Conservation (phyloP, 2,113 vertebrate species). For the Chinchilla lanigera region DNA sequence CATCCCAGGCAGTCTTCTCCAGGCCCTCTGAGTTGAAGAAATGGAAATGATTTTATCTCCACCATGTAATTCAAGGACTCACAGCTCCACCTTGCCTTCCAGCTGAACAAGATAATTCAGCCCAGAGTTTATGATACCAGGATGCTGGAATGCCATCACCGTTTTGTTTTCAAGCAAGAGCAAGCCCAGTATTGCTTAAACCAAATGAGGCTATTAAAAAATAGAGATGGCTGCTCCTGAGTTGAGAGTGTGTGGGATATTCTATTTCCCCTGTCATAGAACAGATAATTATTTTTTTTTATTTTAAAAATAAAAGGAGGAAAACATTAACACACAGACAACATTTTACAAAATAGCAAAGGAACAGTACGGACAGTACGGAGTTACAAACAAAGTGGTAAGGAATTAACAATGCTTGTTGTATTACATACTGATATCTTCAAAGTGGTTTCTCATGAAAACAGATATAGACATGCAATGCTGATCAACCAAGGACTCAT, state of each 20-base stretch:
- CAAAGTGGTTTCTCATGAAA: too few relatives aligned
- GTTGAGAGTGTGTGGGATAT: not conserved
- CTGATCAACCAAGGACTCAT: too few relatives aligned
- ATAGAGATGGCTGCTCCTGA: not conserved
- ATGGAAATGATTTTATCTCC: not conserved
- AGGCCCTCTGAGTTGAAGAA: not conserved
- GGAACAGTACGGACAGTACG: too few relatives aligned
- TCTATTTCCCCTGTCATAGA: not conserved
- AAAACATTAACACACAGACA: too few relatives aligned
- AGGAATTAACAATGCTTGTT: too few relatives aligned
- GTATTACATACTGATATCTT: too few relatives aligned
- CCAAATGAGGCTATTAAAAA: slow-evolving; percentile 43
- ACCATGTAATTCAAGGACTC: not conserved
- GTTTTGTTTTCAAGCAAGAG: not conserved
- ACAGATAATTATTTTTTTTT: not conserved
- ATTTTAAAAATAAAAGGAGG: too few relatives aligned
- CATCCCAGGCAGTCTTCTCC: not conserved
- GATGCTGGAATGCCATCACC: not conserved
- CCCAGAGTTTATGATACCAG: not conserved
- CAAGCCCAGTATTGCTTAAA: not conserved
- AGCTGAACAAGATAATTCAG: not conserved
- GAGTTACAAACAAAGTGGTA: too few relatives aligned
- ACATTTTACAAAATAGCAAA: too few relatives aligned
- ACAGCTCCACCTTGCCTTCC: not conserved
- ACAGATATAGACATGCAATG: too few relatives aligned